Evolutionary conservation across 2,797 vertebrate species (phyloP).

Genomic region (Oceanodroma leucorhoa): DNA sequence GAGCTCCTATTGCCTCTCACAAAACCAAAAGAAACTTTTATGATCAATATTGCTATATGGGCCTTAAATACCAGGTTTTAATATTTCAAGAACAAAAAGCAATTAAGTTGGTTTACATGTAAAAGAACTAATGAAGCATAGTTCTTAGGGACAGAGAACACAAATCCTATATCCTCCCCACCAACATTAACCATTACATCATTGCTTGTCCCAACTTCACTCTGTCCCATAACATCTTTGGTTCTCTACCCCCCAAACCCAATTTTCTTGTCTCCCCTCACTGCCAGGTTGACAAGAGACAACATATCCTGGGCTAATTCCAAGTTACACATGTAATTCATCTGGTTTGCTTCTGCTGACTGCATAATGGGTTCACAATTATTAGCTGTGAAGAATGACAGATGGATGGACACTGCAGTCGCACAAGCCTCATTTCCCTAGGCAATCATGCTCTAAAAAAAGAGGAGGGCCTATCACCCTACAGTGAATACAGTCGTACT

Average conservation of each 20-base stretch:
- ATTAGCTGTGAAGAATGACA: conserved; percentile 48
- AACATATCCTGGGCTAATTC: conserved; percentile 1
- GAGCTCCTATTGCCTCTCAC: not conserved
- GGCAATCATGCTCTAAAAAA: not conserved
- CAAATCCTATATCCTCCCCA: not conserved
- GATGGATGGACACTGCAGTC: conserved; percentile 34
- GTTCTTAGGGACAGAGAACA: not conserved
- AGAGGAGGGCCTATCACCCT: not conserved
- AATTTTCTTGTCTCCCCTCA: not conserved
- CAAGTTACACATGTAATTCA: conserved; percentile 36
- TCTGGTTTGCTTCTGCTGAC: conserved; percentile 16
- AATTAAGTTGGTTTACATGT: not conserved
- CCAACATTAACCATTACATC: not conserved
- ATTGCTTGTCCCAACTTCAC: not conserved
- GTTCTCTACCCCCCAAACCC: not conserved
- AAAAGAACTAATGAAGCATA: not conserved
- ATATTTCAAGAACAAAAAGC: not conserved
- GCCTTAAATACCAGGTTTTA: not conserved
- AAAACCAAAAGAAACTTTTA: not conserved
- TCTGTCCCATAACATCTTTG: not conserved
- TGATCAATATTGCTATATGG: not conserved
- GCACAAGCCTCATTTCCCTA: conserved; percentile 18
- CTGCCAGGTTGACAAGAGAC: not conserved
- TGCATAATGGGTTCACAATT: conserved; percentile 18
- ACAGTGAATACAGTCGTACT: not conserved